Base-by-base conservation (phyloP, 2,888 invertebrate genomes). In the Malacosoma neustria region DNA sequence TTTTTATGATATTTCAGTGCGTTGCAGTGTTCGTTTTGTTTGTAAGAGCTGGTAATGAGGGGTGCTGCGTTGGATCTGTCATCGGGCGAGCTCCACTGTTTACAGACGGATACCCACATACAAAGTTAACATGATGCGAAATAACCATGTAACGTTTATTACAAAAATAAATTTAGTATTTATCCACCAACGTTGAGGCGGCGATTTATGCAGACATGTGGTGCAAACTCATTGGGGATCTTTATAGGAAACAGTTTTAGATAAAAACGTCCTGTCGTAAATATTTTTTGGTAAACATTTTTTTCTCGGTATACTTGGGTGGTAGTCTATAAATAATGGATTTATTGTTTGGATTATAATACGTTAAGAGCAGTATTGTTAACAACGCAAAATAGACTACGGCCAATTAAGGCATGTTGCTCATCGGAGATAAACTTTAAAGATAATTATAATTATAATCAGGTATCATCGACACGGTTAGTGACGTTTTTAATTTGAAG, bases 41-140 rank as follows among this genome's bases (percentile, higher is more conserved):
- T 74, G 68, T 64, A 61, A 56, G 69, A 61, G 46, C 54, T 53
- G 49, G 74, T 81, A 79, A 82, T 81, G 76, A 82, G 73, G 59
- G 54, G 57, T 53, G 59, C 82, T 84, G 84, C 37, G 59, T 66
- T 60, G 47, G 54, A 52, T 80, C 84, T 71, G 72, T 85, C 82
- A 64, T 71, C 84, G 67, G 43, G 33, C 45, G 42, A 43, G 61
- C 57, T 62, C 63, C 57, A 62, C 62, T 77, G 81, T 77, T 80
- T 80, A 80, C 65, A 51, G 54, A 31, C 54, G 48, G 57, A 48
- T 57, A 54, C 61, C 61, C 58, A 57, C 67, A 60, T 54, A 61
- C 61, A 57, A 55, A 54, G 70, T 71, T 68, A 69, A 56, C 54
- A 51, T 50, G 61, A 64, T 59, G 59, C 59, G 58, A 65, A 66